These are phyloP conservation scores for Nemopilema nomurai DNA, from an alignment of 30 jellyfish, hydroid and myxozoan species.

Conservation along the genomic window DNA sequence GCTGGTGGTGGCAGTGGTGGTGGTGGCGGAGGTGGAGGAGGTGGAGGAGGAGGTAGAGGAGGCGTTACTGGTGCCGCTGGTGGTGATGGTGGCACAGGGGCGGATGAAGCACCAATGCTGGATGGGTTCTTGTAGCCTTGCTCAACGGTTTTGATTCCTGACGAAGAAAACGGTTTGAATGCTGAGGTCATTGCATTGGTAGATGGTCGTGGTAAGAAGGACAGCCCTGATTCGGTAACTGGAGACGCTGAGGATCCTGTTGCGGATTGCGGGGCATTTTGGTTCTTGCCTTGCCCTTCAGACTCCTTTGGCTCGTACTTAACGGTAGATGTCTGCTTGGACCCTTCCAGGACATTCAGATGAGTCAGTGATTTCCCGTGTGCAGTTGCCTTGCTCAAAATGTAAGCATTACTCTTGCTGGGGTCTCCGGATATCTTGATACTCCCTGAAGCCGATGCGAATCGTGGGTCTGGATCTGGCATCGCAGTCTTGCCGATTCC, in stretches of 20 bases:
- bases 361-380: constrained; percentile 73
- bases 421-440: constrained; percentile 80
- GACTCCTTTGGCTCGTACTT: constrained; percentile 14
- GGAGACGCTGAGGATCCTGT: constrained; percentile 39
- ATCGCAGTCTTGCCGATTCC: constrained; percentile 90
- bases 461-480: constrained; percentile 86
- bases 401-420: constrained; percentile 74
- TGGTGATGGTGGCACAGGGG: constrained; percentile 34
- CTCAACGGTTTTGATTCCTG: constrained; percentile 19
- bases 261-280: neutral
- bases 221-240: constrained; percentile 17
- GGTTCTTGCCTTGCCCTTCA: constrained; percentile 26
- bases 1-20: constrained; percentile 61
- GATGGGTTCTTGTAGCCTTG: constrained; percentile 31
- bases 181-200: constrained; percentile 27
- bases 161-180: constrained; percentile 35
- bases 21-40: constrained; percentile 45
- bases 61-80: constrained; percentile 57
- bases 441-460: constrained; percentile 84
- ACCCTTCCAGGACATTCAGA: constrained; percentile 47
- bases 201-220: constrained; percentile 31
- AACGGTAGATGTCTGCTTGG: constrained; percentile 52
- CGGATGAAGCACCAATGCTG: constrained; percentile 6
- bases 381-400: constrained; percentile 88
- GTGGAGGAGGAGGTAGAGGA: constrained; percentile 61